Evolutionary conservation across 2,797 vertebrate species (phyloP).

Genomic region (Alosa sapidissima): DNA sequence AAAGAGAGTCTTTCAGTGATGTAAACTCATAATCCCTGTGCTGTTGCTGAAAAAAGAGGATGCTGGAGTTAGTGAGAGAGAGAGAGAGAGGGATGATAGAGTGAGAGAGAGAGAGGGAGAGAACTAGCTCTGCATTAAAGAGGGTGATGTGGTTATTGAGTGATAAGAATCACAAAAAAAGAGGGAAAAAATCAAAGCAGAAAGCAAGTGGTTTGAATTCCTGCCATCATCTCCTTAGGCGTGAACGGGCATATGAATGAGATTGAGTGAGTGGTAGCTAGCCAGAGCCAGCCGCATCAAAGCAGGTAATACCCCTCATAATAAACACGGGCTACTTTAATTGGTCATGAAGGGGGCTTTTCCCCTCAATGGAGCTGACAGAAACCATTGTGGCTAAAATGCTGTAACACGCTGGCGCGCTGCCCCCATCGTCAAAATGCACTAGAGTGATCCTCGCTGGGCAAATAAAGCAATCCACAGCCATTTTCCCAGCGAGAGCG

Average conservation of each 20-base stretch:
- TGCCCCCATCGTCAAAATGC: constrained; percentile 3
- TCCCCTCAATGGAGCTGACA: constrained; percentile 66
- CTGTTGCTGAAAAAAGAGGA: constrained; percentile 28
- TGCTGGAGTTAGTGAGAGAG: constrained; percentile 23
- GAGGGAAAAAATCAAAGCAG: constrained; percentile 50
- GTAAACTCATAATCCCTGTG: constrained; percentile 73
- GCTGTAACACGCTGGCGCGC: constrained; percentile 77
- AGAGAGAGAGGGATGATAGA: neutral
- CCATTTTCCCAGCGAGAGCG: constrained; percentile 88
- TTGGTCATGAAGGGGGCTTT: constrained; percentile 77
- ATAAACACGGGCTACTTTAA: constrained; percentile 89
- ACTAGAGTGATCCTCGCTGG: constrained; percentile 46
- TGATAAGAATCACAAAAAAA: constrained; percentile 52
- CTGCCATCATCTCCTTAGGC: constrained; percentile 56
- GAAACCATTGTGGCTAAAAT: constrained; percentile 85
- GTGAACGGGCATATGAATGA: constrained; percentile 83
- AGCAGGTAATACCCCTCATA: constrained; percentile 83
- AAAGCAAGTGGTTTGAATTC: constrained; percentile 76
- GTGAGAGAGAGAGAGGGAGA: neutral
- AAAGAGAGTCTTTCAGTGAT: constrained; percentile 68
- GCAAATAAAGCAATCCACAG: constrained; percentile 88
- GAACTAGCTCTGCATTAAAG: constrained; percentile 2
- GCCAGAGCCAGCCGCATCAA: constrained; percentile 83
- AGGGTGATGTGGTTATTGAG: constrained; percentile 12
- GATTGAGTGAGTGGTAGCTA: constrained; percentile 74